Percentiles rank a stretch among this genome's conserved stretches.
Conservation (phyloP, 2,888 invertebrate genomes). For the Ischnura elegans region DNA sequence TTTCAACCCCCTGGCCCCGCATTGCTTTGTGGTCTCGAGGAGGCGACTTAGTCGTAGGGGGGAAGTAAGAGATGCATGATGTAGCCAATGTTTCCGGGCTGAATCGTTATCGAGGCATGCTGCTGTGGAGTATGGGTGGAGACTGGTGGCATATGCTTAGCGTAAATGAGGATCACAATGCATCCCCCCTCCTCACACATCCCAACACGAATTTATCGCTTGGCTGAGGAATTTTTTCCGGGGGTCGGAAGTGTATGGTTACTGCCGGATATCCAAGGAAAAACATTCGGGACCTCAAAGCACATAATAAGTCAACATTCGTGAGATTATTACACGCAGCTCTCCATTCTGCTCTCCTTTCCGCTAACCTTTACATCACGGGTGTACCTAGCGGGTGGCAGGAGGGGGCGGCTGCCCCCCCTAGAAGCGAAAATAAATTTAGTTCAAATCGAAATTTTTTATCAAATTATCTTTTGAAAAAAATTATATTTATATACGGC, state of each 20-base stretch:
- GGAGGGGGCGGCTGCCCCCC: too few relatives aligned
- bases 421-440: too few relatives aligned
- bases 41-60: neutral
- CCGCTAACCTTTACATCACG: too few relatives aligned
- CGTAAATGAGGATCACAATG: neutral
- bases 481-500: too few relatives aligned
- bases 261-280: too few relatives aligned
- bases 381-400: too few relatives aligned
- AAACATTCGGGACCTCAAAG: too few relatives aligned
- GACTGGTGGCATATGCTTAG: constrained; percentile 6
- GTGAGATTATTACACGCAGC: too few relatives aligned
- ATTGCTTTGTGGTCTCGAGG: neutral
- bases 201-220: neutral
- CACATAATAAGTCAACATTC: too few relatives aligned
- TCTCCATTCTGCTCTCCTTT: too few relatives aligned
- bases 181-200: neutral
- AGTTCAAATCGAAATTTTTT: too few relatives aligned
- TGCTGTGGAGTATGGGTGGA: neutral
- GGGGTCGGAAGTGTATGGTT: neutral
- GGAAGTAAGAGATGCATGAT: neutral
- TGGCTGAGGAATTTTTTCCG: neutral
- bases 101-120: neutral
- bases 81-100: constrained; percentile 8
- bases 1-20: neutral
- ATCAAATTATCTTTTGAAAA: too few relatives aligned